A percentile compares a stretch with the other conserved stretches of the same genome.
phyloP scores from a whole-genome alignment of 2,113 vertebrate genomes.

The Podocnemis expansa region DNA sequence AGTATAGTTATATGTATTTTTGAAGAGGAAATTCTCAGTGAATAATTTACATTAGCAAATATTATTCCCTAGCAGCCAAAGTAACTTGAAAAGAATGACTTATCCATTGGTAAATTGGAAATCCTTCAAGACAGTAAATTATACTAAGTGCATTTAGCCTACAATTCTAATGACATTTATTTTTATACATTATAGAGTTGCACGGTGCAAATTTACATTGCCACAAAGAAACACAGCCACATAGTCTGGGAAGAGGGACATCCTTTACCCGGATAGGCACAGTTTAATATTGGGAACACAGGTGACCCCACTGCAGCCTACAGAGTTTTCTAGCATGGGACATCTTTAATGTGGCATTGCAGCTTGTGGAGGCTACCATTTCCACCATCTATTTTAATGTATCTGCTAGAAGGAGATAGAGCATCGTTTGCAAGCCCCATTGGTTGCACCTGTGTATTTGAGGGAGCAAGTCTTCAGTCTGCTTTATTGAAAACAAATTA shows the following conservation, averaged over 20 bases:
- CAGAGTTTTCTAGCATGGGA: background rate
- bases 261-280: background rate
- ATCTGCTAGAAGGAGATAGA: background rate
- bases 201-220: background rate
- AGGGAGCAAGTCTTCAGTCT: conserved; percentile 8
- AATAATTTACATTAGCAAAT: background rate
- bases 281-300: background rate
- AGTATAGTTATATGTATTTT: background rate
- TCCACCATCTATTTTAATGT: background rate
- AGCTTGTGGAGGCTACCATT: background rate
- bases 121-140: background rate
- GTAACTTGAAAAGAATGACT: background rate
- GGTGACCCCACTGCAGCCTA: background rate
- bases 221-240: background rate
- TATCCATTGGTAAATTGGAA: background rate
- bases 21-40: background rate
- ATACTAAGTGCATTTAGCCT: background rate
- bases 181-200: background rate
- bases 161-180: background rate
- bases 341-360: background rate
- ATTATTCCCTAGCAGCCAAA: background rate
- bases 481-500: conserved; percentile 46
- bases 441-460: conserved; percentile 21
- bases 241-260: background rate
- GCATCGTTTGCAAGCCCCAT: background rate